Base-by-base conservation (phyloP, 2,113 vertebrate genomes). In the Abramis brama region DNA sequence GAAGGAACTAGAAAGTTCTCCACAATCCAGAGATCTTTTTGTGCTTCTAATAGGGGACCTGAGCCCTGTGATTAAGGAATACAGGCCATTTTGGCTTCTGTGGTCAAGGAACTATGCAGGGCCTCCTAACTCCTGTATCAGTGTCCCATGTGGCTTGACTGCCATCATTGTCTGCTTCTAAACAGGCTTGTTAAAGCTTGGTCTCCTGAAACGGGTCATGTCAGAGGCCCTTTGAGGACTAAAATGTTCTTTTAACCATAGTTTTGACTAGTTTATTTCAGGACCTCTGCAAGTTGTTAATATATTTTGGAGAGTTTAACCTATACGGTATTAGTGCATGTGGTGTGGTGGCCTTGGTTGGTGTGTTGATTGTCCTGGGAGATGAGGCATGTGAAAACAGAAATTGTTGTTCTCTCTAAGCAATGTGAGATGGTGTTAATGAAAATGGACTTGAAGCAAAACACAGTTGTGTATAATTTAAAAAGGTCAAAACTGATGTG, bases 281-380 rank as follows among this genome's bases (percentile, higher is more conserved):
- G 79, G 86, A 87, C 66, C 55, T 64, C 10, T 30, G 66, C 43
- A 55, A 82, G 64, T 33, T 87, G 73, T 79, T 85, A 45, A 87
- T 74, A 52, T 88, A 64, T 85, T 86, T 85, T 62, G 70, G 71
- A 87, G 85, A 73, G 82, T 75, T 87, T 82, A 89, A 85, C 86
- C 73, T 79, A 74, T 85, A 85, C 83, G 75, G 2, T 39, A 64
- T 64, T 36, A 80, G 80, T 85, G 36, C 8, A 9, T 43, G 82
- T 47, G 76, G 55, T 47, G n/a, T 79, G 76, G 60, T 84, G n/a
- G 23, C 33, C 25, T n/a, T 7, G 5, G 50, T 57, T 30, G 47
- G 25, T 76, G 5, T 23, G 21, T n/a, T 87, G 83, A 39, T 77
- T 64, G 55, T n/a, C 27, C 55, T 55, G 30, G 55, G 17, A 73